phyloP scores from a whole-genome alignment of 1,140 invertebrate genomes.

The Sycobia sp. region DNA sequence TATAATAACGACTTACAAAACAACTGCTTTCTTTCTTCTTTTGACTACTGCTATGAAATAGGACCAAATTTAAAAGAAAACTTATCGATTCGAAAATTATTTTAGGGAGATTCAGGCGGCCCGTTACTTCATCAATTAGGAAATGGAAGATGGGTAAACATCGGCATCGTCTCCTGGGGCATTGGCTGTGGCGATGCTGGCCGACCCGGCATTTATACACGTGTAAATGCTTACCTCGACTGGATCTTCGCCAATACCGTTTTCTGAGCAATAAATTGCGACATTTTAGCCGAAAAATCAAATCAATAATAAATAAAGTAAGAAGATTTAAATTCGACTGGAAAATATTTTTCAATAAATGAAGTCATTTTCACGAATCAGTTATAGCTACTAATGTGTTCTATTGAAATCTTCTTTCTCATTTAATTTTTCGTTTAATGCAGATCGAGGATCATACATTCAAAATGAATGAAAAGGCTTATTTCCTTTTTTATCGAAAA shows the following conservation, averaged over 20 bases:
- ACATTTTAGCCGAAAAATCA: background rate
- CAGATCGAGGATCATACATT: background rate
- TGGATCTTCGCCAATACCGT: slow-evolving; percentile 75
- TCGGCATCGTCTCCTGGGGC: slow-evolving; percentile 86
- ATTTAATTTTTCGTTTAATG: background rate
- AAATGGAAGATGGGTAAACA: slow-evolving; percentile 73
- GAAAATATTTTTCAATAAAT: too few species aligned
- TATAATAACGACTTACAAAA: too few species aligned
- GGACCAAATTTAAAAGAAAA: too few species aligned
- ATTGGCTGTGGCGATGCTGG: slow-evolving; percentile 71
- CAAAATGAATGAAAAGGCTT: background rate
- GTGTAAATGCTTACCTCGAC: slow-evolving; percentile 72
- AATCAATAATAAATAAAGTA: background rate
- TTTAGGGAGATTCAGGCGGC: slow-evolving; percentile 82
- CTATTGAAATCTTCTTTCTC: background rate
- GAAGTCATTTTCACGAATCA: too few species aligned
- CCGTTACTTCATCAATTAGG: slow-evolving; percentile 74
- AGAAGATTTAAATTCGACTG: too few species aligned
- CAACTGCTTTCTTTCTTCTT: too few species aligned
- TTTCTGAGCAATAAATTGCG: slow-evolving; percentile 49
- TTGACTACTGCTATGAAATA: too few species aligned
- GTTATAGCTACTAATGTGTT: too few species aligned
- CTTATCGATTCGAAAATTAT: too few species aligned
- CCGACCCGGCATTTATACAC: slow-evolving; percentile 74
- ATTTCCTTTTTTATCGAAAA: slow-evolving; percentile 48